phyloP scores from a whole-genome alignment of 2,888 invertebrate species.

The Apodemia hepburni region DNA sequence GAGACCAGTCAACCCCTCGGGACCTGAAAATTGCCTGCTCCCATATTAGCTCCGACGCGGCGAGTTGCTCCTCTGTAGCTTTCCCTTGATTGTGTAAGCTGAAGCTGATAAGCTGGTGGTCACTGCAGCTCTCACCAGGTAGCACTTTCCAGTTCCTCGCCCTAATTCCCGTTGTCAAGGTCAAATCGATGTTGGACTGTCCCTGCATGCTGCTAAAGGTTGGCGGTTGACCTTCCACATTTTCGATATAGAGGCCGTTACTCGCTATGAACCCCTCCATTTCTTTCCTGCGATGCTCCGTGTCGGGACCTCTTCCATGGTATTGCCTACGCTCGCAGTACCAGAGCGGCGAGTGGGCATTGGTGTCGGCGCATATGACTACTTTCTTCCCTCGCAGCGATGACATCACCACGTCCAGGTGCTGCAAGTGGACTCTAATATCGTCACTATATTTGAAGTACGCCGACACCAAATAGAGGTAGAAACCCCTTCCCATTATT shows the following conservation, averaged over 20 bases:
- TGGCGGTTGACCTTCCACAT: constrained; percentile 22
- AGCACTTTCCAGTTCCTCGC: constrained; percentile 28
- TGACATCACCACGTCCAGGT: constrained; percentile 27
- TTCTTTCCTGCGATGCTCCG: no score
- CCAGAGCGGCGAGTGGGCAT: constrained; percentile 38
- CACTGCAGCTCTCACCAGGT: constrained; percentile 11
- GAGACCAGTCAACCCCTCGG: not conserved
- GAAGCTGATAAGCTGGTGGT: not conserved
- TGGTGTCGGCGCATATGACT: constrained; percentile 32
- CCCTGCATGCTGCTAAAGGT: constrained; percentile 32
- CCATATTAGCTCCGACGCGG: not conserved
- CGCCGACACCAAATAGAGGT: constrained; percentile 29
- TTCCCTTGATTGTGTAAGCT: not conserved
- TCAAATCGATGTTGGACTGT: constrained; percentile 35
- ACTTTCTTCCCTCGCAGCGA: constrained; percentile 15
- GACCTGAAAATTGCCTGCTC: not conserved
- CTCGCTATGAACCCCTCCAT: constrained; percentile 21
- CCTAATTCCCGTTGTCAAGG: constrained; percentile 19
- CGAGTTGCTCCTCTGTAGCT: not conserved
- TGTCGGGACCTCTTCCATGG: constrained; percentile 17
- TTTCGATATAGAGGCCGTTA: constrained; percentile 22
- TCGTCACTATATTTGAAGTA: constrained; percentile 33
- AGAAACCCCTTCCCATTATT: constrained; percentile 1
- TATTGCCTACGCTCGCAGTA: constrained; percentile 25
- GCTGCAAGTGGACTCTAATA: constrained; percentile 27